phyloP scores from a whole-genome alignment of 2,113 vertebrate species.

The Chaenogobius annularis region DNA sequence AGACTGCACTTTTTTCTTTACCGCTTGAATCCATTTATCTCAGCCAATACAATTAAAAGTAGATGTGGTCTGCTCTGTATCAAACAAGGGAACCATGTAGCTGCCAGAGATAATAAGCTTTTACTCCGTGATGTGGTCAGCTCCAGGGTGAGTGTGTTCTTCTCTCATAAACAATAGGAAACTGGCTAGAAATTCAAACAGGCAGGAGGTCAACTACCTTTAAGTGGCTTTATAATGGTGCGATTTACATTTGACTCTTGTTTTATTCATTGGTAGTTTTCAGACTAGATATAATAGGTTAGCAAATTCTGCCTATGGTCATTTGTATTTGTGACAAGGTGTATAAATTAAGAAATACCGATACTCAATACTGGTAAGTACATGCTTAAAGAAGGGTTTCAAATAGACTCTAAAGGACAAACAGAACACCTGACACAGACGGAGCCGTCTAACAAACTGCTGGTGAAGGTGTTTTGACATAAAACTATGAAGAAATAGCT shows the following conservation, averaged over 20 bases:
- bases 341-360: no score
- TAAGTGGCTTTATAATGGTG: not conserved
- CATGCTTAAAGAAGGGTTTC: no score
- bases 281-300: not conserved
- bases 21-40: conserved; percentile 39
- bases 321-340: no score
- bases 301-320: not conserved
- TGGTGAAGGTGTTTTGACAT: no score
- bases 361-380: no score
- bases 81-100: conserved; percentile 15
- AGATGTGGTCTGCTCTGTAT: conserved; percentile 34
- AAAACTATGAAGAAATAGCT: no score
- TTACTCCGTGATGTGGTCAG: not conserved
- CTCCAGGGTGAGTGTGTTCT: conserved; percentile 11
- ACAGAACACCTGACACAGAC: no score
- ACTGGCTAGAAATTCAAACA: not conserved
- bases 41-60: conserved; percentile 39
- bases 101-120: conserved; percentile 18
- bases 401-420: no score
- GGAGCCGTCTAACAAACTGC: no score
- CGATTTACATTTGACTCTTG: not conserved
- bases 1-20: conserved; percentile 9
- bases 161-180: not conserved
- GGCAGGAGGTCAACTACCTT: not conserved
- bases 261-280: not conserved